Percentiles rank a stretch among this genome's conserved stretches.
Evolutionary conservation across 1,140 invertebrate species (phyloP).

Genomic region (Pseudomyrmex pallidus): DNA sequence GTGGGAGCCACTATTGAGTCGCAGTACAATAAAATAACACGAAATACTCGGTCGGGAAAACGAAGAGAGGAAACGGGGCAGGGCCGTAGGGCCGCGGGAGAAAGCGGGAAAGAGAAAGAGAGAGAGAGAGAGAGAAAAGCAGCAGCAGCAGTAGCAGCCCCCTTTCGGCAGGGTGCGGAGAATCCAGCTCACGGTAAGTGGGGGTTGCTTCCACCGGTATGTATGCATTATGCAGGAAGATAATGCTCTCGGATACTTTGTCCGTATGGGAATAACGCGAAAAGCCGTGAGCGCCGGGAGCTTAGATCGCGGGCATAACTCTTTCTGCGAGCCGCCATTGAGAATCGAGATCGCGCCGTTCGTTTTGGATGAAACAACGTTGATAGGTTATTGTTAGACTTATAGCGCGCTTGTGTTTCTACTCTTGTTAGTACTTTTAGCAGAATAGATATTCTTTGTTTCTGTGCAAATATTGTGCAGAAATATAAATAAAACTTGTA

Average conservation of each 20-base stretch:
- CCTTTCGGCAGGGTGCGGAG: conserved; percentile 51
- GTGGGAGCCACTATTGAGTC: conserved; percentile 83
- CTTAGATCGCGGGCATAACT: conserved; percentile 66
- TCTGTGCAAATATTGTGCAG: background rate
- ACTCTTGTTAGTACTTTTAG: background rate
- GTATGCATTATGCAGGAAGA: conserved; percentile 86
- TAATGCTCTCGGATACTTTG: conserved; percentile 85
- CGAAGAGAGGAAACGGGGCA: conserved; percentile 53
- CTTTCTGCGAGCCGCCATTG: conserved; percentile 61
- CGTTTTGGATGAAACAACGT: conserved; percentile 36
- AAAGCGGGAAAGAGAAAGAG: conserved; percentile 42
- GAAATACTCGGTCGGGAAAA: conserved; percentile 80
- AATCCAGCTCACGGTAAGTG: conserved; percentile 70
- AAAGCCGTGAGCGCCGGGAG: conserved; percentile 74
- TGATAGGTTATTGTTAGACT: conserved; percentile 28
- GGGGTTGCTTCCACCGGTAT: conserved; percentile 73
- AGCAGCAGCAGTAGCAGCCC: conserved; percentile 12
- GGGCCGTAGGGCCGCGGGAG: conserved; percentile 17
- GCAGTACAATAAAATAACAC: conserved; percentile 84
- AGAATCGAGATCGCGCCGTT: conserved; percentile 53
- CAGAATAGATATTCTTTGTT: background rate
- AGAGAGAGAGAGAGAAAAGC: conserved; percentile 37
- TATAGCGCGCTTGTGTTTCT: background rate
- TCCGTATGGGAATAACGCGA: conserved; percentile 85
- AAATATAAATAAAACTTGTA: background rate